These are phyloP conservation scores for Ennomos erosarius DNA, from an alignment of 2,888 invertebrate genomes.

Conservation along the genomic window DNA sequence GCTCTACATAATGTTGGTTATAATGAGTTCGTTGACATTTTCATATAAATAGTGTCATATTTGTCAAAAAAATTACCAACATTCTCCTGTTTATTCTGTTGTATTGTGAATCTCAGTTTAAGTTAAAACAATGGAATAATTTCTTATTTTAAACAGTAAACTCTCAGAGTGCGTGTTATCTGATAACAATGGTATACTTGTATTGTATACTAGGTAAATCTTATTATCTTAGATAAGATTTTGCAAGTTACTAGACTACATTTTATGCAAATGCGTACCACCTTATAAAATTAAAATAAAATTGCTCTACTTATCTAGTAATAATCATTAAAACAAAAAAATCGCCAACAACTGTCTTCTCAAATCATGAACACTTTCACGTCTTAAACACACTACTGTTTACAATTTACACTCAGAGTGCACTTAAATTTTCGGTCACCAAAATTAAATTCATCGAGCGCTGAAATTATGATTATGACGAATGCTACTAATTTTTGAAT, in stretches of 20 bases:
- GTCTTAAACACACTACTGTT: constrained; percentile 18
- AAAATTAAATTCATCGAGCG: constrained; percentile 2
- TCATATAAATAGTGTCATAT: too few species aligned
- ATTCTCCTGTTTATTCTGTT: too few species aligned
- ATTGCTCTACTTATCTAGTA: constrained; percentile 7
- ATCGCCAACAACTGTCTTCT: not conserved
- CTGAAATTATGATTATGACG: constrained; percentile 3
- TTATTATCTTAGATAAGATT: not conserved
- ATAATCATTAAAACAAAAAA: not conserved
- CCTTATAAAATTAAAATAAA: not conserved
- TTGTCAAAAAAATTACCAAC: too few species aligned
- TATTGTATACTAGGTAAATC: not conserved
- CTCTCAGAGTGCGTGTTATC: constrained; percentile 18
- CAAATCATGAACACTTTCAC: constrained; percentile 5
- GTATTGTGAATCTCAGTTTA: not conserved
- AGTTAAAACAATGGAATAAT: constrained; percentile 18
- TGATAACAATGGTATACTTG: constrained; percentile 17
- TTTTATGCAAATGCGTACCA: constrained; percentile 1
- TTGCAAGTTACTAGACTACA: not conserved
- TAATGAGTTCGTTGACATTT: too few species aligned
- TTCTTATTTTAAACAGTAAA: constrained; percentile 24
- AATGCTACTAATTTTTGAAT: constrained; percentile 21
- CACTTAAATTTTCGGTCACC: constrained; percentile 11
- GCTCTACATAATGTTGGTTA: too few species aligned
- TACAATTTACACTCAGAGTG: not conserved